phyloP scores from a whole-genome alignment of 2,888 invertebrate species.

The Choristoneura rosaceana region DNA sequence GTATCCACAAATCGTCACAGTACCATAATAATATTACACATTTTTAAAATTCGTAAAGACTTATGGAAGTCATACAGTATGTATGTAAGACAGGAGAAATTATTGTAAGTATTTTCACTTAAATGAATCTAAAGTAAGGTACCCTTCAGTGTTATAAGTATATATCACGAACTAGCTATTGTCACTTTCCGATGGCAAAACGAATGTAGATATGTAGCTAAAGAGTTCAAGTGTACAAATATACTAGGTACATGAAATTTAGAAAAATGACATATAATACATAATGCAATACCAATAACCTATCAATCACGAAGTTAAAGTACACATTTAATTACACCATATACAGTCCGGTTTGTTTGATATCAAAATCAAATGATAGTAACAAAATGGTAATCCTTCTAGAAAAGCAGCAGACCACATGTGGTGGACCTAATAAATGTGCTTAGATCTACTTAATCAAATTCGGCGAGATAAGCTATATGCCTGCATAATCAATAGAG shows the following conservation, averaged over 20 bases:
- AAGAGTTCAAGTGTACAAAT: too few relatives aligned
- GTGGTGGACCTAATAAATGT: not conserved
- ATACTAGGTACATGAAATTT: too few relatives aligned
- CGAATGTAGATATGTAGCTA: not conserved
- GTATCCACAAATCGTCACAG: constrained; percentile 22
- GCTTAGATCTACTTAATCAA: not conserved
- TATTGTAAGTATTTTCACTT: too few relatives aligned
- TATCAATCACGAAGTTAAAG: not conserved
- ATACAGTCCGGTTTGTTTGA: not conserved
- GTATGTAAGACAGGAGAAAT: too few relatives aligned
- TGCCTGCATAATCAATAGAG: not conserved
- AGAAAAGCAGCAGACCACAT: not conserved
- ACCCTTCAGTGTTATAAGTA: too few relatives aligned
- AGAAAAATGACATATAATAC: too few relatives aligned
- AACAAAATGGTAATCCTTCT: not conserved
- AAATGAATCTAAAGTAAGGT: too few relatives aligned
- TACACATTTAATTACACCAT: not conserved
- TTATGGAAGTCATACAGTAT: not conserved
- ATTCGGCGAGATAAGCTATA: not conserved
- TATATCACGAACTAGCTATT: not conserved
- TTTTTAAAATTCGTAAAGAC: not conserved
- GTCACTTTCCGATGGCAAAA: not conserved
- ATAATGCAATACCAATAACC: too few relatives aligned
- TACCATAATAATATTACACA: not conserved
- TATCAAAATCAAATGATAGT: not conserved